These are phyloP conservation scores for Paratrypauchen microcephalus DNA, from an alignment of 2,797 vertebrate genomes.

Conservation along the genomic window DNA sequence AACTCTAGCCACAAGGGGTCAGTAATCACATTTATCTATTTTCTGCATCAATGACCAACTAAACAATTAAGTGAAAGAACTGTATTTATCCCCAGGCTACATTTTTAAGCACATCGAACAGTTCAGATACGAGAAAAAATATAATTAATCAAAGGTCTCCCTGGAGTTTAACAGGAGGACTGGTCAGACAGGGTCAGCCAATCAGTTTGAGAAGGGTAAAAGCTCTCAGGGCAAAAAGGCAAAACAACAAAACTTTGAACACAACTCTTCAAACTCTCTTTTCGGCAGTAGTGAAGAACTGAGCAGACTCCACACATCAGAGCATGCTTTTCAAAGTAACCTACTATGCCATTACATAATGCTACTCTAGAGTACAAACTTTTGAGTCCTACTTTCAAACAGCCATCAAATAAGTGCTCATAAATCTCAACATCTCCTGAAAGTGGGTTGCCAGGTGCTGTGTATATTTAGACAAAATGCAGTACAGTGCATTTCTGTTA, in stretches of 20 bases:
- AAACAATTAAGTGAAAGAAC: too few species aligned
- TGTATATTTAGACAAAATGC: conserved; percentile 19
- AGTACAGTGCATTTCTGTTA: background rate
- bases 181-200: too few species aligned
- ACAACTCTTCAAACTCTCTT: background rate
- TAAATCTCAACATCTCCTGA: conserved; percentile 4
- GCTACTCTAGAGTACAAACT: background rate
- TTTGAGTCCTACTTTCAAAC: background rate
- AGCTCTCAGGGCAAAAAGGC: too few species aligned
- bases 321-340: background rate
- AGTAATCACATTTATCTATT: background rate
- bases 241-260: too few species aligned
- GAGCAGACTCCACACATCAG: background rate
- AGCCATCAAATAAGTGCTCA: background rate
- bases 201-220: too few species aligned
- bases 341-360: background rate
- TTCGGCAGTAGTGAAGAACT: background rate
- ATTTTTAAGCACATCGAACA: too few species aligned
- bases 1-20: background rate
- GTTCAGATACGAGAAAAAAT: too few species aligned
- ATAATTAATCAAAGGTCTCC: too few species aligned
- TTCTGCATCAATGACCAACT: background rate
- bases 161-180: too few species aligned
- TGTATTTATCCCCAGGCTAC: too few species aligned
- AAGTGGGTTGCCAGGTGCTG: conserved; percentile 16